Base-by-base conservation (phyloP, 2,113 vertebrate genomes). In the Marmota flaviventris region DNA sequence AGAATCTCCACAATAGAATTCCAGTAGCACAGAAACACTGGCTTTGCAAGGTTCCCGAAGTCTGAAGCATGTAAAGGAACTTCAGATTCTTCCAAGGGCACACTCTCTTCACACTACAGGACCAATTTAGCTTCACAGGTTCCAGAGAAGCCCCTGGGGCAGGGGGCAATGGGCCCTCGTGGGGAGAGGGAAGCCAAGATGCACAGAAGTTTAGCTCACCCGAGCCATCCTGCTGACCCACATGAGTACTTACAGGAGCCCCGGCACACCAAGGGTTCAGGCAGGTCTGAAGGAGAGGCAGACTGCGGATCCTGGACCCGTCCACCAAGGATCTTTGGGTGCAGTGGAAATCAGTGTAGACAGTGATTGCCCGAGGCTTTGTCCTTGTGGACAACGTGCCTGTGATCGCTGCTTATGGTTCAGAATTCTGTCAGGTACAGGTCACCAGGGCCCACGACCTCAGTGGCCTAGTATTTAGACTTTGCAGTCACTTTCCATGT, bases 11-110 rank as follows among this genome's bases (percentile, higher is more conserved):
- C 96, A 16, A 4, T n/a, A 92, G 72, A 96, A n/a, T 94, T 79
- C 32, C 72, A 94, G 77, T 86, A 97, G 63, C 37, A 65, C 94
- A 90, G 73, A 42, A 86, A 95, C 89, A 69, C 2, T 53, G 88
- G 11, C 29, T 93, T 81, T 32, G 7, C 81, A 73, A 90, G 97
- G 69, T 84, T 75, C 61, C 37, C 14, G 13, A 39, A 58, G 51
- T 53, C 63, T 10, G 39, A 70, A 78, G 61, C 25, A 70, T 61
- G 24, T 4, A 12, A 34, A 8, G 29, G 48, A 83, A 51, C n/a
- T 65, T 20, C 4, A 22, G 25, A 32, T 29, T 76, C 53, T 77
- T 61, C 56, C 45, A 51, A 48, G 32, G 42, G 34, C 4, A 5
- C 12, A 16, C 25, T 51, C 61, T 72, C 75, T 72, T 83, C n/a